Evolutionary conservation across 2,797 vertebrate species (phyloP).

Genomic region (Melanotaenia pygmaea): DNA sequence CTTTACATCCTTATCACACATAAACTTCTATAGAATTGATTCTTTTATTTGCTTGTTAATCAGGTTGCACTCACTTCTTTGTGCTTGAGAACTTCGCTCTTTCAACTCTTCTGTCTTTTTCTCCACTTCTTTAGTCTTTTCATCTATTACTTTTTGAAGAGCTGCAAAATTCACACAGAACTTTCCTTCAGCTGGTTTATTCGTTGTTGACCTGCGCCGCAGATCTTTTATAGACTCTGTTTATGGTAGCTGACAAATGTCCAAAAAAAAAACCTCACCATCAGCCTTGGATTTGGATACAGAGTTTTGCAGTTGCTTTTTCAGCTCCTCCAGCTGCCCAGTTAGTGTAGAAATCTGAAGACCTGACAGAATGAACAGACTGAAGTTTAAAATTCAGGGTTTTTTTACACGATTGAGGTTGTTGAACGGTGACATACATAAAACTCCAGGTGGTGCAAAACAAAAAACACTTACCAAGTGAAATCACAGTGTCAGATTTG

Average conservation of each 20-base stretch:
- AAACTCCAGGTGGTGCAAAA: neutral
- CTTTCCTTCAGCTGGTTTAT: neutral
- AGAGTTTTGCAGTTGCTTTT: constrained; percentile 31
- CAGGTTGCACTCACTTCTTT: constrained; percentile 35
- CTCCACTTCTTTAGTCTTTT: constrained; percentile 35
- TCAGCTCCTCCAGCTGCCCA: constrained; percentile 37
- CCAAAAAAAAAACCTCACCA: constrained; percentile 31
- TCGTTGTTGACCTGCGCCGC: neutral
- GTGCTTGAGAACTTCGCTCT: constrained; percentile 36
- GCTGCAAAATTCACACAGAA: constrained; percentile 33
- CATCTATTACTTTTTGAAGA: constrained; percentile 34
- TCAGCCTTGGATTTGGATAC: constrained; percentile 32
- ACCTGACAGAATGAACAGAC: constrained; percentile 40
- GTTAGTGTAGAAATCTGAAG: constrained; percentile 57
- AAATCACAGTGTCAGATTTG: constrained; percentile 30
- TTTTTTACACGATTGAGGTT: neutral
- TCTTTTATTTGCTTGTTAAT: neutral
- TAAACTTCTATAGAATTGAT: neutral
- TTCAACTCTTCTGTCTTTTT: constrained; percentile 43
- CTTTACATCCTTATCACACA: neutral
- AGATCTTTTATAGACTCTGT: neutral
- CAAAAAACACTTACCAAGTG: constrained; percentile 47
- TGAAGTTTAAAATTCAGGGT: neutral
- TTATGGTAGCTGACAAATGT: neutral
- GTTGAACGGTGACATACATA: neutral